Percentiles rank a stretch among this genome's conserved stretches.
phyloP scores from a whole-genome alignment of 2,888 invertebrate genomes.

The Meteorus colon region DNA sequence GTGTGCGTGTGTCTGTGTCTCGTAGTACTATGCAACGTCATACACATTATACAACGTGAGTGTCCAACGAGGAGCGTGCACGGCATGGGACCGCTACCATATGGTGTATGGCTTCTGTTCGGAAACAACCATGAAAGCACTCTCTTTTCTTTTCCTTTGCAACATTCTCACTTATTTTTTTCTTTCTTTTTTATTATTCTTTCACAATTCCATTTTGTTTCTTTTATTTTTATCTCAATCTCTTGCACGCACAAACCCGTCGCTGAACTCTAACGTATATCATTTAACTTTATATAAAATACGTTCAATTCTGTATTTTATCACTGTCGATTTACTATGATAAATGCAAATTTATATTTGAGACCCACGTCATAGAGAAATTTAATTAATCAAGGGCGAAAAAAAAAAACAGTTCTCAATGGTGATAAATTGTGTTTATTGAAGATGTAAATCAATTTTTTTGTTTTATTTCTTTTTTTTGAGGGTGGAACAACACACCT shows the following conservation, averaged over 20 bases:
- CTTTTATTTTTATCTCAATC: conserved; percentile 12
- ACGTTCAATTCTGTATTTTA: background rate
- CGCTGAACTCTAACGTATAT: background rate
- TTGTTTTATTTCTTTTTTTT: background rate
- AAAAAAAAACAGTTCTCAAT: no score
- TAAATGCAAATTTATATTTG: background rate
- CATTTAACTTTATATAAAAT: background rate
- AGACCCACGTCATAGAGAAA: background rate
- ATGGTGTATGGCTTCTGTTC: conserved; percentile 67
- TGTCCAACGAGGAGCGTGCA: conserved; percentile 45
- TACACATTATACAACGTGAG: conserved; percentile 30
- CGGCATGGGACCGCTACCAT: conserved; percentile 45
- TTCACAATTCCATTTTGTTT: conserved; percentile 7
- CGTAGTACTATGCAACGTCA: conserved; percentile 26
- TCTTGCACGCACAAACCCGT: conserved; percentile 28
- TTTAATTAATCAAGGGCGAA: no score
- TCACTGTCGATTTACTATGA: background rate
- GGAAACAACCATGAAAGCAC: conserved; percentile 58
- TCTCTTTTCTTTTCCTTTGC: conserved; percentile 41
- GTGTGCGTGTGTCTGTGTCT: conserved; percentile 1
- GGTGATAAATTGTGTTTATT: no score
- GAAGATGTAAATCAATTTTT: background rate
- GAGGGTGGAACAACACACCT: conserved; percentile 16
- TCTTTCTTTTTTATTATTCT: conserved; percentile 20
- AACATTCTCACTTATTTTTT: conserved; percentile 9